These are phyloP conservation scores for Rhopalosiphum maidis DNA, from an alignment of 1,140 invertebrate genomes.

Conservation along the genomic window DNA sequence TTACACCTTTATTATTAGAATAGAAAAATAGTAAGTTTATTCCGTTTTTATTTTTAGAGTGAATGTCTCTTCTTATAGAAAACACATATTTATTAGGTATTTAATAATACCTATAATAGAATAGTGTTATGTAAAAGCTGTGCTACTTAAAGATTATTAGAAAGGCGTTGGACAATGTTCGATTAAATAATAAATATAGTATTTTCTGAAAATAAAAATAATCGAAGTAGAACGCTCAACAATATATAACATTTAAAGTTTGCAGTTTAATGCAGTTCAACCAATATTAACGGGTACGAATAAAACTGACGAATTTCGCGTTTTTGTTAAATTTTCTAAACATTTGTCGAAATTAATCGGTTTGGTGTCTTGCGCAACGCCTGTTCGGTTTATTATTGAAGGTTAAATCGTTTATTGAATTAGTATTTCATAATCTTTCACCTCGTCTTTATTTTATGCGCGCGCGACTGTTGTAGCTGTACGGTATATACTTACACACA, in stretches of 20 bases:
- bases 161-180: slow-evolving; percentile 22
- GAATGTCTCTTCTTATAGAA: slow-evolving; percentile 36
- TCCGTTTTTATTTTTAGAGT: background rate
- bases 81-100: slow-evolving; percentile 7
- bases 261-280: background rate
- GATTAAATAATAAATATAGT: slow-evolving; percentile 40
- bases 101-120: background rate
- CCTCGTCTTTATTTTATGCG: background rate
- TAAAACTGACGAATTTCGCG: background rate
- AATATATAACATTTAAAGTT: background rate
- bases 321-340: background rate
- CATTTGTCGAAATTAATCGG: background rate
- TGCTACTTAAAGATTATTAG: slow-evolving; percentile 43
- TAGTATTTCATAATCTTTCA: slow-evolving; percentile 3
- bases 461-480: background rate
- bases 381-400: background rate
- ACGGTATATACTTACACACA: background rate
- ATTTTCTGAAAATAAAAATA: slow-evolving; percentile 9
- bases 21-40: background rate
- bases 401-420: background rate
- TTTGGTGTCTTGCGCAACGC: background rate
- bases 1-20: background rate
- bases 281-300: background rate
- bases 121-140: slow-evolving; percentile 35
- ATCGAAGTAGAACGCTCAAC: background rate